These are phyloP conservation scores for Cardiocondyla obscurior DNA, from an alignment of 1,140 invertebrate species.

Conservation along the genomic window DNA sequence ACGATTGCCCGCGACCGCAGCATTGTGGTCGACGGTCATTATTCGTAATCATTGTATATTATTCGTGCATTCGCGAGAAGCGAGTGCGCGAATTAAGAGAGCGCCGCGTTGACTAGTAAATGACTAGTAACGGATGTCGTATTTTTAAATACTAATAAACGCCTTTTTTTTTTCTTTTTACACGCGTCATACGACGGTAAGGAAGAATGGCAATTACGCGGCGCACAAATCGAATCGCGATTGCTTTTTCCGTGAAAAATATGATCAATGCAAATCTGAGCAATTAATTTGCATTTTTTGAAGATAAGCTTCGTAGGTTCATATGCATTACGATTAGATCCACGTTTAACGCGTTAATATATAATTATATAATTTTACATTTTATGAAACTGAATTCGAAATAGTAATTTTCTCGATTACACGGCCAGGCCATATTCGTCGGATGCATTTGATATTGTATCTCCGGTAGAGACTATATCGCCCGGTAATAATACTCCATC, in stretches of 20 bases:
- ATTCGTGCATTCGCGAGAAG: slow-evolving; percentile 26
- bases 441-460: not conserved
- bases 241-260: not conserved
- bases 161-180: not conserved
- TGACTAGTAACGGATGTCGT: slow-evolving; percentile 11
- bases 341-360: too few relatives aligned
- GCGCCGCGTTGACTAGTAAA: not conserved
- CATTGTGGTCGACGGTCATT: slow-evolving; percentile 50
- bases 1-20: slow-evolving; percentile 49
- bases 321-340: not conserved
- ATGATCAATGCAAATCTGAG: not conserved
- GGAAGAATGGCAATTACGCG: not conserved
- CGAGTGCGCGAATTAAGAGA: slow-evolving; percentile 30
- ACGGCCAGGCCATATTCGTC: not conserved
- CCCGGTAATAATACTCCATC: not conserved
- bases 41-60: slow-evolving; percentile 53
- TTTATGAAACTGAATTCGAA: not conserved
- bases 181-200: too few relatives aligned
- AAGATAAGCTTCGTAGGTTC: not conserved
- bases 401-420: not conserved
- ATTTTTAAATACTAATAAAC: not conserved
- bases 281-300: not conserved
- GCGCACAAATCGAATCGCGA: not conserved
- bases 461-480: slow-evolving; percentile 2
- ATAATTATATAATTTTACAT: not conserved